A percentile compares a stretch with the other conserved stretches of the same genome.
Conservation (phyloP, 2,113 vertebrate genomes). For the Castor canadensis region DNA sequence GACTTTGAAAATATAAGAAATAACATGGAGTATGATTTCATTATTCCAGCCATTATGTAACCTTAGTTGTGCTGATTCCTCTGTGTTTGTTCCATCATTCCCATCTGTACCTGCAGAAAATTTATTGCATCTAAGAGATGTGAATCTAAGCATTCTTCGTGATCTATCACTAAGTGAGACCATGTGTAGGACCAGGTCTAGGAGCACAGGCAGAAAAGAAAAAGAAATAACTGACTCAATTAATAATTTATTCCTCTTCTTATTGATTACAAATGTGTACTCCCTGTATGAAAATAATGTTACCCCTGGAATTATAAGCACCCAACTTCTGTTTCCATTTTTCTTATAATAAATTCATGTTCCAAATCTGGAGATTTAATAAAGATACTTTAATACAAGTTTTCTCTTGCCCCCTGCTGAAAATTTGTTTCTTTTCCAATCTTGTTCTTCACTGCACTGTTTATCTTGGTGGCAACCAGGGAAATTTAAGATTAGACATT, state of each 20-base stretch:
- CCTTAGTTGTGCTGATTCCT: neutral
- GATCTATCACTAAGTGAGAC: neutral
- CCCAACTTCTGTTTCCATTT: neutral
- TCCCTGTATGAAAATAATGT: neutral
- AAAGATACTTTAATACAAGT: neutral
- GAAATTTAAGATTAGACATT: slow-evolving; percentile 36
- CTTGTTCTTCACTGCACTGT: neutral
- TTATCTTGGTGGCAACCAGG: slow-evolving; percentile 16
- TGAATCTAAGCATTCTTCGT: neutral
- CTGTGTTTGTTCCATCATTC: neutral
- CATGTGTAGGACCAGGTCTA: neutral
- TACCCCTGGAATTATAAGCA: neutral
- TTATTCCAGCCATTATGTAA: neutral
- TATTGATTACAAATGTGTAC: neutral
- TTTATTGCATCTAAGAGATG: neutral
- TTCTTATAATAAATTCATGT: neutral
- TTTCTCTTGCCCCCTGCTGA: slow-evolving; percentile 33
- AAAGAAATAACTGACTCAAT: neutral
- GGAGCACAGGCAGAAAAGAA: neutral
- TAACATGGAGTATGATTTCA: neutral
- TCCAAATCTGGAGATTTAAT: neutral
- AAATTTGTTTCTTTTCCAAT: slow-evolving; percentile 33
- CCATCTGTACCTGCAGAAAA: neutral
- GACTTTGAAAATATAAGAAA: neutral
- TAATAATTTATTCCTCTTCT: neutral